Percentiles rank a stretch among this genome's conserved stretches.
Conservation (phyloP, 2,113 vertebrate species). For the Varanus komodoensis region DNA sequence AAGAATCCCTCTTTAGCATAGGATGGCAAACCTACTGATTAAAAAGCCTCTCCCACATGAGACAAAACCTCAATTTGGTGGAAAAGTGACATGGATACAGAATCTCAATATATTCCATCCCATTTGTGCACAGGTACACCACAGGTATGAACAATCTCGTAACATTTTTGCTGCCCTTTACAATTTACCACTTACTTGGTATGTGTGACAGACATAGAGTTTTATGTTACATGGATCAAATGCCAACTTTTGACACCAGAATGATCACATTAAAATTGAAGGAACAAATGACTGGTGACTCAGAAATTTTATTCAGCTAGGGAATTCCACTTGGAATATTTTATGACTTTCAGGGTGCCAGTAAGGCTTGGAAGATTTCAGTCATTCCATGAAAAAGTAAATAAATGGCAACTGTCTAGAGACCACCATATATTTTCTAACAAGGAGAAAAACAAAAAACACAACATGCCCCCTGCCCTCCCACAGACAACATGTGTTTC, state of each 20-base stretch:
- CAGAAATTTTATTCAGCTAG: background rate
- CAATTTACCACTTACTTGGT: background rate
- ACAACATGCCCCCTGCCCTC: too few species aligned
- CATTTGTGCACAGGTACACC: background rate
- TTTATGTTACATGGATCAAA: background rate
- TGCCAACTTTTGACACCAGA: constrained; percentile 24
- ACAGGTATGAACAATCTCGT: background rate
- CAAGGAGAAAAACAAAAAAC: background rate
- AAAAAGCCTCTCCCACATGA: background rate
- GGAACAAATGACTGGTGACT: background rate
- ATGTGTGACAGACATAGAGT: background rate
- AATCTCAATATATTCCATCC: background rate
- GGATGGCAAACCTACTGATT: background rate
- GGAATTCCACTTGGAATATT: background rate
- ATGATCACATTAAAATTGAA: background rate
- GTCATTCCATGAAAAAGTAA: constrained; percentile 45
- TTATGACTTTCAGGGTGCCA: accelerated
- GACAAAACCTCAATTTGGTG: background rate
- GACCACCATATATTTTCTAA: too few species aligned
- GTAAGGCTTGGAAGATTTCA: constrained; percentile 28
- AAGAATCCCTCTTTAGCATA: background rate
- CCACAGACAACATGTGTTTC: background rate
- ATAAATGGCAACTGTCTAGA: background rate
- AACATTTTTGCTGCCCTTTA: background rate
- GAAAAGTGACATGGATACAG: background rate